Evolutionary conservation across 2,888 invertebrate genomes (phyloP).

Genomic region (Drosophila anceps): DNA sequence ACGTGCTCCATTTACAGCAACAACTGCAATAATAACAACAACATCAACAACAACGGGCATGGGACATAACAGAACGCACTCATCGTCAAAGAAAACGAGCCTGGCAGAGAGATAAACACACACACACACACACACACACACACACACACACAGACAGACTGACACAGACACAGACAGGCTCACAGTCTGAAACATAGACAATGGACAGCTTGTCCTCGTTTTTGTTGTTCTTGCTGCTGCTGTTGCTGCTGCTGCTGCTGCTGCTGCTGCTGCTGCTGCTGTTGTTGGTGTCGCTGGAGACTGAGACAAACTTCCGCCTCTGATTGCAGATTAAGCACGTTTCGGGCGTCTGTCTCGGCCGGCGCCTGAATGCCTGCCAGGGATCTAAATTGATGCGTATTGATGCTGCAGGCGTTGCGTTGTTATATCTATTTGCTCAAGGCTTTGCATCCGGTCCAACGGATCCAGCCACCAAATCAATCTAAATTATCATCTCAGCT

Average conservation of each 20-base stretch:
- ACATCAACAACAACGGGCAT: constrained; percentile 13
- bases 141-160: too few relatives aligned
- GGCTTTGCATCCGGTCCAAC: constrained; percentile 55
- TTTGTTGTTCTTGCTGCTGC: constrained; percentile 17
- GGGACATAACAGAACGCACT: constrained; percentile 59
- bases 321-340: constrained; percentile 82
- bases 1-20: constrained; percentile 59
- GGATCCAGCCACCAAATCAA: constrained; percentile 29
- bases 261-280: constrained; percentile 15
- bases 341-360: constrained; percentile 54
- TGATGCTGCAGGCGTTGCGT: constrained; percentile 70
- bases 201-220: constrained; percentile 35
- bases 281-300: constrained; percentile 28
- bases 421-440: constrained; percentile 66
- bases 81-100: constrained; percentile 57
- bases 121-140: constrained; percentile 22
- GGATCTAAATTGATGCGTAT: constrained; percentile 70
- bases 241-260: constrained; percentile 18
- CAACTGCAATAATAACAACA: constrained; percentile 24
- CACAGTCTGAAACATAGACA: constrained; percentile 34
- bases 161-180: neutral
- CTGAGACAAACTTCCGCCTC: constrained; percentile 75
- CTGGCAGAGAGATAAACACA: constrained; percentile 35
- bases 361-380: constrained; percentile 3
- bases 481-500: constrained; percentile 38